Conservation (phyloP, 2,113 vertebrate genomes). For the Craseonycteris thonglongyai region DNA sequence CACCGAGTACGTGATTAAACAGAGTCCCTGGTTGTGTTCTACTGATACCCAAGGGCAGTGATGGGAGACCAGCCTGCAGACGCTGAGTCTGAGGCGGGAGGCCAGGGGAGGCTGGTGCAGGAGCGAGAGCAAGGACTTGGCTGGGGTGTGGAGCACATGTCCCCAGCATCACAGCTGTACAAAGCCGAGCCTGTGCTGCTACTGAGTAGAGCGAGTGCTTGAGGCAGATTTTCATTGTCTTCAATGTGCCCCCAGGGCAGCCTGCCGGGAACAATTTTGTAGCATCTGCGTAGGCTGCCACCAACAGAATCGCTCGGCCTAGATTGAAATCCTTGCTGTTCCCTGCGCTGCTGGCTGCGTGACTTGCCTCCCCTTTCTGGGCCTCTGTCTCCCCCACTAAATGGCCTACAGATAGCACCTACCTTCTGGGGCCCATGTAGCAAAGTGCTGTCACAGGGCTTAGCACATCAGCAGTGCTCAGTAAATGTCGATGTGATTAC, state of each 20-base stretch:
- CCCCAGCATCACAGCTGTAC: neutral
- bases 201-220: rapidly evolving
- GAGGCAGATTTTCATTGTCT: neutral
- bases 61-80: neutral
- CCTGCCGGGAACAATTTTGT: neutral
- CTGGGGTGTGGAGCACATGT: neutral
- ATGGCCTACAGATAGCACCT: neutral
- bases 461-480: neutral
- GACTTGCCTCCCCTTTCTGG: neutral
- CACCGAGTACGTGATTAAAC: neutral
- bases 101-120: neutral
- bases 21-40: neutral
- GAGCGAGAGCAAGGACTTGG: neutral
- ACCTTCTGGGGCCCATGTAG: neutral
- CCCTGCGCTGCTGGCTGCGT: rapidly evolving
- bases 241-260: neutral
- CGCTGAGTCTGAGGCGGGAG: neutral
- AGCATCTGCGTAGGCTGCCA: neutral
- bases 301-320: neutral
- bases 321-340: neutral
- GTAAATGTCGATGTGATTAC: neutral
- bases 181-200: neutral
- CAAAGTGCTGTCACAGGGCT: neutral
- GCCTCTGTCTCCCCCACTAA: neutral
- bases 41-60: too few species aligned